Percentiles rank a stretch among this genome's conserved stretches.
Conservation (phyloP, 2,113 vertebrate species). For the Strigops habroptila region DNA sequence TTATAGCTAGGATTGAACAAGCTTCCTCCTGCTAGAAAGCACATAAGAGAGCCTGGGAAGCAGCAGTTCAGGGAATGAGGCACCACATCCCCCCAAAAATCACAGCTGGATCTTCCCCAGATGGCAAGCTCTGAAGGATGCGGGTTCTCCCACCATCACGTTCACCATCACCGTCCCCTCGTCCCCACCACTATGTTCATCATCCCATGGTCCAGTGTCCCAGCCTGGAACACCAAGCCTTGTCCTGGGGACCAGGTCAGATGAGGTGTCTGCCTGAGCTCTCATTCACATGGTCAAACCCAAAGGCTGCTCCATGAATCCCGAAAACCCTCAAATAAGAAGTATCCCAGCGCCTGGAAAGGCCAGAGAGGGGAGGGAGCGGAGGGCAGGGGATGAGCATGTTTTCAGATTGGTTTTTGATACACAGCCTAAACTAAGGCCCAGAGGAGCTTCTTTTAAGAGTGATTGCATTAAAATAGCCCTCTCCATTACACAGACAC, state of each 20-base stretch:
- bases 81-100: neutral
- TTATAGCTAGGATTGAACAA: rapidly evolving
- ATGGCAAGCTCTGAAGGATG: rapidly evolving
- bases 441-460: slow-evolving; percentile 12
- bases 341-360: neutral
- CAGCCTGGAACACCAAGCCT: neutral
- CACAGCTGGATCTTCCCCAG: neutral
- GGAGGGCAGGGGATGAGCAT: neutral
- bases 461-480: slow-evolving; percentile 68
- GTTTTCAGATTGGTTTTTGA: slow-evolving; percentile 50
- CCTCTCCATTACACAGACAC: slow-evolving; percentile 47
- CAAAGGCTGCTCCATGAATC: neutral
- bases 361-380: neutral
- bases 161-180: neutral
- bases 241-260: rapidly evolving
- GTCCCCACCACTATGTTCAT: neutral
- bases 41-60: rapidly evolving
- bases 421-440: slow-evolving; percentile 33
- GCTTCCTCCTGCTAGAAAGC: neutral
- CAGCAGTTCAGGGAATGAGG: neutral
- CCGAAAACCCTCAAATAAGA: neutral
- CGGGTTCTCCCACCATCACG: neutral
- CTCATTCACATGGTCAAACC: neutral
- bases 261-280: rapidly evolving
- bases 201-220: rapidly evolving